These are phyloP conservation scores for Cettia cetti DNA, from an alignment of 2,113 vertebrate genomes.

Conservation along the genomic window DNA sequence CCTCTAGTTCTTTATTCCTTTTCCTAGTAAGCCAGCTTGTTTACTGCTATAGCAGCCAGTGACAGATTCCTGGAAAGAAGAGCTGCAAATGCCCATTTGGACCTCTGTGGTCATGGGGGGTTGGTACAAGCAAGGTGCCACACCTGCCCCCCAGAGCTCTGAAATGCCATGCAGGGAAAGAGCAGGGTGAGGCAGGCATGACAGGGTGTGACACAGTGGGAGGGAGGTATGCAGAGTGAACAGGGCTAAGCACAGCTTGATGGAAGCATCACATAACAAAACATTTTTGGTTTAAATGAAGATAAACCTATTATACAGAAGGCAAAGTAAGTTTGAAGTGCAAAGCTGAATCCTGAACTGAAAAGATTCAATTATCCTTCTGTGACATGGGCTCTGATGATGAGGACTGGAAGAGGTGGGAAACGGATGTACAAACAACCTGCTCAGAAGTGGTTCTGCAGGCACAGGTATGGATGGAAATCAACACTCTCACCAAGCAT, in stretches of 20 bases:
- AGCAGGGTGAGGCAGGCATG: not conserved
- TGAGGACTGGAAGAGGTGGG: not conserved
- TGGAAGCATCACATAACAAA: not conserved
- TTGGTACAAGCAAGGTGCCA: not conserved
- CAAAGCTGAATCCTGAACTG: not conserved
- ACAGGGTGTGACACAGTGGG: fast-evolving
- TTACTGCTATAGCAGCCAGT: conserved; percentile 59
- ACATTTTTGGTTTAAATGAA: not conserved
- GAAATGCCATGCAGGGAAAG: not conserved
- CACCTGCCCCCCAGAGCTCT: not conserved
- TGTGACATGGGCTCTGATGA: not conserved
- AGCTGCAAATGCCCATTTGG: not conserved
- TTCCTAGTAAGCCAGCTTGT: conserved; percentile 47
- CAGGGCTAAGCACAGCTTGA: not conserved
- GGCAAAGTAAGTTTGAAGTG: not conserved
- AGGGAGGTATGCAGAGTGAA: not conserved
- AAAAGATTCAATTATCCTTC: not conserved
- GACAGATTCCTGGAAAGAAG: conserved; percentile 7
- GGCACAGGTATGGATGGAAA: fast-evolving
- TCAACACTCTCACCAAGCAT: not conserved
- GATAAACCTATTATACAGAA: fast-evolving
- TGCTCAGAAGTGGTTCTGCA: not conserved
- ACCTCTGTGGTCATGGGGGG: not conserved
- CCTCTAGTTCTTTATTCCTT: conserved; percentile 41
- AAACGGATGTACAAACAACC: not conserved